Base-by-base conservation (phyloP, 2,888 invertebrate species). In the Nomada ferruginata region DNA sequence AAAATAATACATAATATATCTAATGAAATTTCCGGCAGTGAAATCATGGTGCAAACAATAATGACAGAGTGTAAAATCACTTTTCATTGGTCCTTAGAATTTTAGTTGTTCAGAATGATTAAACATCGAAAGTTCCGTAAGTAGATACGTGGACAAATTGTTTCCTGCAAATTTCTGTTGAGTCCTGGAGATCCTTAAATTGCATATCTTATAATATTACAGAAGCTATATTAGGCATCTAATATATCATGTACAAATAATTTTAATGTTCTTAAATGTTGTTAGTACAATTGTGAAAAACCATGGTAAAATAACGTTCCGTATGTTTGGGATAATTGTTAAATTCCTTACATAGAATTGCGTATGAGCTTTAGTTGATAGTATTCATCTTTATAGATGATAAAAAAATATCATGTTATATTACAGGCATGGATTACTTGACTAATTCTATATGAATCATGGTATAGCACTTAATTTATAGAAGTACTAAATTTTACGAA, bases 401-500 rank as follows among this genome's bases (percentile, higher is more conserved):
- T 57, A 11, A 18, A 50, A 23, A 11, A 52, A 15, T 57, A 36
- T 73, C 15, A 50, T n/a, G 13, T 42, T 50, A 65, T 47, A 60
- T 52, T 53, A 3, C 20, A 26, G 9, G 7, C 5, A 55, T 36
- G 9, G 18, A 65, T 7, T 53, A 52, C 47, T 47, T 29, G 69
- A 36, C 26, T 53, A 29, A 36, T 63, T 53, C 29, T 18, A 55
- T 63, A 63, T 29, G n/a, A 50, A 60, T n/a, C 20, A 64, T 57
- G 18, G n/a, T 13, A 60, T 20, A 26, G 11, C 20, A 57, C 23
- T 26, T 20, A 44, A 47, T 63, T 59, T 20, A 29, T n/a, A 59
- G 9, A 69, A 50, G 26, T n/a, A 4, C 47, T 57, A 15, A 50
- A 50, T 26, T 7, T 20, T 59, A 47, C 36, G 18, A 59, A 36